Base-by-base conservation (phyloP, 2,113 vertebrate genomes). In the Alligator mississippiensis region DNA sequence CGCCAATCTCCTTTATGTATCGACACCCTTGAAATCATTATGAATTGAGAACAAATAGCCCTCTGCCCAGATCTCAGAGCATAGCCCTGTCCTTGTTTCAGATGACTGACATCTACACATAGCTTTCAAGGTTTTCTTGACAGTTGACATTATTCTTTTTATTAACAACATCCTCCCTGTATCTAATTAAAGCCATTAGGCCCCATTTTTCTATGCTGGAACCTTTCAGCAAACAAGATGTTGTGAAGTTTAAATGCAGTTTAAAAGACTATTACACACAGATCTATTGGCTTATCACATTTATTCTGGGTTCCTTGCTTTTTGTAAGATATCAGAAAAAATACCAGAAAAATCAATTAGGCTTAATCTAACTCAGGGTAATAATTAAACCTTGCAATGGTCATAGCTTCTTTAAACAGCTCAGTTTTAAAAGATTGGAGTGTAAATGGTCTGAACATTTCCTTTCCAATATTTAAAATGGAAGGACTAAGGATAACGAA, bases 311-410 rank as follows among this genome's bases (percentile, higher is more conserved):
- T 93, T 85, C 77, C 77, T 85, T 5, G 12, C 25, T 2, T 21
- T 92, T 78, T 58, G 58, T 63, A 86, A 78, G 88, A 55, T 70
- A 76, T 86, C 83, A 75, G 72, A 61, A 84, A 89, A 93, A n/a
- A 78, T 30, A 63, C 72, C 90, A 64, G 77, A 88, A 93, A 34
- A 91, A 88, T n/a, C 92, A 95, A 94, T 78, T 61, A 91, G 91
- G 47, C 93, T 94, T 85, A 19, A 10, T 88, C 85, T 93, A 83
- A 84, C 90, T 96, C 63, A 90, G 81, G 94, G 89, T 92, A 63
- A 93, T 64, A 96, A 94, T 94, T 92, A 96, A 93, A 87, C 90
- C 74, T 87, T 95, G 88, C 87, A 95, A 84, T 77, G 88, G 76
- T 68, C 80, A 77, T 59, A 30, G n/a, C 13, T 17, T 57, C 59